Base-by-base conservation (phyloP, 2,797 vertebrate genomes). In the Vultur gryphus region DNA sequence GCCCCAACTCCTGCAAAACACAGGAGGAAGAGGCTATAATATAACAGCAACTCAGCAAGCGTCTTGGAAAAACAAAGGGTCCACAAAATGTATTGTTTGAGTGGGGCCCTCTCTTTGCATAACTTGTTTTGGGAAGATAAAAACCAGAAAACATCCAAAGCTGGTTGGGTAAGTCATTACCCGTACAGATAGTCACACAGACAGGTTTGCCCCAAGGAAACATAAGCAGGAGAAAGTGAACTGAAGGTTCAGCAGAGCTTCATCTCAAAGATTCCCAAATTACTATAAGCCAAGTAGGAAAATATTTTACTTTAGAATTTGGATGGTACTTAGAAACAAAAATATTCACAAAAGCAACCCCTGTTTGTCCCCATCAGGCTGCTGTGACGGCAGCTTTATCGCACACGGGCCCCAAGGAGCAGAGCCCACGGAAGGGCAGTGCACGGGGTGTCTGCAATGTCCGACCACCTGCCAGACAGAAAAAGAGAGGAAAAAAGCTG, bases 401-500 rank as follows among this genome's bases (percentile, higher is more conserved):
- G 64, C 61, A 19, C 2, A 11, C 1, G 3, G 33, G 61, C 37
- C 43, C 43, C 39, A 58, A 43, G 28, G 39, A 46, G 51, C 49
- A 77, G 37, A 90, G 48, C 24, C 33, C 49, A 35, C 0, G 1
- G 28, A 4, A 93, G 37, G 10, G 33, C 35, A 85, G 35, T 10
- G 16, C 12, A 52, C 0, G 0, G 24, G 2, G 28, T 26, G 14
- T 19, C 41, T 65, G 35, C 58, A 58, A 37, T 11, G 18, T 39
- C 58, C 1, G 3, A 84, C 9, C 46, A 61, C 20, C 4, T 78
- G 31, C 31, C 29, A 48, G 35, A 49, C 24, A 90, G 39, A 66
- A 55, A 62, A 44, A 75, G 9, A 78, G 44, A 76, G 4, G 4
- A 67, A 58, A 58, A 31, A 82, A 69, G 13, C 35, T 52, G 15